A percentile compares a stretch with the other conserved stretches of the same genome.
Evolutionary conservation across 2,797 vertebrate species (phyloP).

Genomic region (Gallirallus australis): DNA sequence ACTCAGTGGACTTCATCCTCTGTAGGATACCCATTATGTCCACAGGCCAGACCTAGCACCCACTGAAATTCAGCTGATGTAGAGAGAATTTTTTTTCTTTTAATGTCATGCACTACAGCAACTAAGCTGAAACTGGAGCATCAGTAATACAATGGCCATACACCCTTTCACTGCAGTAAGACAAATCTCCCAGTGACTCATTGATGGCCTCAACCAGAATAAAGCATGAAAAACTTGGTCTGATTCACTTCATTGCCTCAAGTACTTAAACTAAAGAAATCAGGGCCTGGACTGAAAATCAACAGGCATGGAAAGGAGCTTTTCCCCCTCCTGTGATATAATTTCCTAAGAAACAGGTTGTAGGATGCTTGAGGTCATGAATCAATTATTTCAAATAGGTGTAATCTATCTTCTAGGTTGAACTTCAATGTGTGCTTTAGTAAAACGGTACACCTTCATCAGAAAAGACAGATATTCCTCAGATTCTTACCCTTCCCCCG

Average conservation of each 20-base stretch:
- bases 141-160: neutral
- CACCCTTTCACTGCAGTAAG: neutral
- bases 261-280: neutral
- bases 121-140: accelerated
- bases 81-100: neutral
- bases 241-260: neutral
- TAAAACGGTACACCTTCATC: neutral
- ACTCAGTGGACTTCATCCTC: neutral
- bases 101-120: accelerated
- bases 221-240: neutral
- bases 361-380: neutral
- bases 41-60: neutral
- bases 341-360: neutral
- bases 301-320: accelerated
- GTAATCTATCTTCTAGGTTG: neutral
- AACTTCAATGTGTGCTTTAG: neutral
- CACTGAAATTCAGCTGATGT: neutral
- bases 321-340: neutral
- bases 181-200: neutral
- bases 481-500: neutral
- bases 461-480: neutral
- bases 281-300: neutral
- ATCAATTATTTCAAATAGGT: neutral
- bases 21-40: neutral
- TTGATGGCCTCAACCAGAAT: neutral